These are phyloP conservation scores for Drosophila pseudotakahashii DNA, from an alignment of 2,888 invertebrate species.

Conservation along the genomic window DNA sequence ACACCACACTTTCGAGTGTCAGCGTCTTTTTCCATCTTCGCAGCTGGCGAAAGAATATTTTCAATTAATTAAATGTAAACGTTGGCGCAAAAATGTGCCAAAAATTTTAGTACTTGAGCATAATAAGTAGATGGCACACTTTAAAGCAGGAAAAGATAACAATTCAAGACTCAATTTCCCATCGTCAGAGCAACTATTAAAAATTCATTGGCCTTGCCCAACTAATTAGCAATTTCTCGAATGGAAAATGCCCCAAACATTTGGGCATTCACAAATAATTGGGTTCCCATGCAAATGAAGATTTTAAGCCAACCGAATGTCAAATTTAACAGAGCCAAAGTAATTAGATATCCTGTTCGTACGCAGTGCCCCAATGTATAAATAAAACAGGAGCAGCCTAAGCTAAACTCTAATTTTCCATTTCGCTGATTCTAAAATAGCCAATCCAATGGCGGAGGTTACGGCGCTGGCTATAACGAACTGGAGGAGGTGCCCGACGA, in stretches of 20 bases:
- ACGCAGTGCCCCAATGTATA: neutral
- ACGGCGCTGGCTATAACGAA: constrained; percentile 84
- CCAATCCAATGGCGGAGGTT: constrained; percentile 73
- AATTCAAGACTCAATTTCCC: constrained; percentile 19
- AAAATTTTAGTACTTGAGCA: constrained; percentile 20
- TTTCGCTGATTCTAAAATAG: constrained; percentile 68
- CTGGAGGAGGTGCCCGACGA: constrained; percentile 91
- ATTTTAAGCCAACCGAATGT: constrained; percentile 26
- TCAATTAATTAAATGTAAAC: constrained; percentile 72
- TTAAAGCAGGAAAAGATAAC: neutral
- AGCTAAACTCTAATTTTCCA: constrained; percentile 63
- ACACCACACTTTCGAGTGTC: constrained; percentile 48
- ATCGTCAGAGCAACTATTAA: constrained; percentile 16
- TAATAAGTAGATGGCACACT: neutral
- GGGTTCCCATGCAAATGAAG: constrained; percentile 42
- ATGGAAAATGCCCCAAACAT: constrained; percentile 43
- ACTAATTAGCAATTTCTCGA: constrained; percentile 47
- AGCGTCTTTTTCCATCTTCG: constrained; percentile 25
- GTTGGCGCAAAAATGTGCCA: constrained; percentile 45
- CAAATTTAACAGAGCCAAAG: constrained; percentile 40
- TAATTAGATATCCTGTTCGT: constrained; percentile 43
- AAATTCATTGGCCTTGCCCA: constrained; percentile 33
- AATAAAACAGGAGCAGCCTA: neutral
- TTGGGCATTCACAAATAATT: constrained; percentile 37
- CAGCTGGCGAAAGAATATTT: constrained; percentile 33